Evolutionary conservation across 1,140 invertebrate genomes (phyloP), one percentile per base, ranked within the genome.

Genomic region (Ceratoteleas bidentatus): DNA sequence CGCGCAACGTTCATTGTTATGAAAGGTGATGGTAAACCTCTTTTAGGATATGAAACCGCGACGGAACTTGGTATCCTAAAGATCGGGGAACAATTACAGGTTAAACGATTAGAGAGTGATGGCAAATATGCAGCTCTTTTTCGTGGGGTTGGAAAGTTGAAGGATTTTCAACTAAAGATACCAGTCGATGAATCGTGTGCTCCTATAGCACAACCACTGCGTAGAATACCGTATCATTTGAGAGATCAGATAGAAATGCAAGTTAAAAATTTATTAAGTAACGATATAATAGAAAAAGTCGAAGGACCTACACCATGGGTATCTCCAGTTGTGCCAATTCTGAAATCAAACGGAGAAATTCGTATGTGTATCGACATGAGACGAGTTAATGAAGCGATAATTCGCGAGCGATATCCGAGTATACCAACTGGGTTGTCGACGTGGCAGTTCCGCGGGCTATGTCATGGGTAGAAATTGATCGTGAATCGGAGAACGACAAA

Each of bases 361-460:
- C 60, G 88, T 13, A 56, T 91, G 14, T 89, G 87, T 72, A 54
- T 90, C 13, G 87, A 90, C 57, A 89, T 91, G 87, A 76, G 89
- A 45, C 13, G 70, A 34, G 88, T 87, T 0, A 88, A 89, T 66
- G 64, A 80, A 82, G 89, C 89, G 0, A 88, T 91, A 9, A 14
- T 54, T 15, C 50, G 75, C 0, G 65, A 78, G 24, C 38, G 65
- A 8, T 57, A 78, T 40, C 75, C 65, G n/a, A n/a, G n/a, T n/a
- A n/a, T n/a, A n/a, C n/a, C n/a, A n/a, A n/a, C n/a, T n/a, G n/a
- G n/a, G n/a, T n/a, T n/a, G n/a, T n/a, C n/a, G n/a, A n/a, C n/a
- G n/a, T n/a, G n/a, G n/a, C n/a, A n/a, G n/a, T n/a, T n/a, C n/a
- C n/a, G n/a, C n/a, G n/a, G n/a, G n/a, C n/a, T n/a, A n/a, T n/a